Percentiles rank a stretch among this genome's conserved stretches.
These are phyloP conservation scores for Dasyornis broadbenti DNA, from an alignment of 2,113 vertebrate species.

Conservation along the genomic window DNA sequence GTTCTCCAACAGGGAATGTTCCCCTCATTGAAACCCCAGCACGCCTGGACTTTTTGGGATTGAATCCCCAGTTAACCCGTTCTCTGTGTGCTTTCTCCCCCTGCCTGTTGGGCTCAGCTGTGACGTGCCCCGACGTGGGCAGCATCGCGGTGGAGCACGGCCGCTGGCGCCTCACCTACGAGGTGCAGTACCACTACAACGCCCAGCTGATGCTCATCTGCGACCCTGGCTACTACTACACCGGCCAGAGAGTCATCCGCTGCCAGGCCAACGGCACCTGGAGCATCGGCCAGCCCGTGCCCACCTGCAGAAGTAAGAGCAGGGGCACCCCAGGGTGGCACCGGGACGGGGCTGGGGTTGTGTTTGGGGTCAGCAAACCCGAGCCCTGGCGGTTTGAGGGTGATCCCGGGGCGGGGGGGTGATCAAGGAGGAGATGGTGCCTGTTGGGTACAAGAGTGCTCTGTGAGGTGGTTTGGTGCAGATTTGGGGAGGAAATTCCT, in stretches of 20 bases:
- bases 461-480: background rate
- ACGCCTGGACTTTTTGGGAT: accelerated
- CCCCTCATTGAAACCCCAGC: background rate
- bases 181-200: slow-evolving; percentile 89
- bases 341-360: accelerated
- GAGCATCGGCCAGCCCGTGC: slow-evolving; percentile 87
- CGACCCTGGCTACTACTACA: slow-evolving; percentile 95
- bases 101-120: slow-evolving; percentile 66
- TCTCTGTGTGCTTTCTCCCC: accelerated
- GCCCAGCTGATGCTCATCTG: slow-evolving; percentile 95
- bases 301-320: slow-evolving; percentile 88
- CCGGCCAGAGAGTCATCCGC: slow-evolving; percentile 86
- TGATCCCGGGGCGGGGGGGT: background rate
- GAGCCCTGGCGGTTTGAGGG: accelerated
- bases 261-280: slow-evolving; percentile 91
- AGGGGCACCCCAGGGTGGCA: accelerated
- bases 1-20: background rate
- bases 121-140: slow-evolving; percentile 86
- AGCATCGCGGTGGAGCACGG: slow-evolving; percentile 89
- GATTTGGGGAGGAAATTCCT: background rate
- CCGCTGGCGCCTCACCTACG: slow-evolving; percentile 92
- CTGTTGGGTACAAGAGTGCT: no score
- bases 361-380: accelerated
- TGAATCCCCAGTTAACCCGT: background rate
- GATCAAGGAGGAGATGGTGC: background rate